Evolutionary conservation across 1,140 invertebrate genomes (phyloP).

Genomic region (Nylanderia fulva): DNA sequence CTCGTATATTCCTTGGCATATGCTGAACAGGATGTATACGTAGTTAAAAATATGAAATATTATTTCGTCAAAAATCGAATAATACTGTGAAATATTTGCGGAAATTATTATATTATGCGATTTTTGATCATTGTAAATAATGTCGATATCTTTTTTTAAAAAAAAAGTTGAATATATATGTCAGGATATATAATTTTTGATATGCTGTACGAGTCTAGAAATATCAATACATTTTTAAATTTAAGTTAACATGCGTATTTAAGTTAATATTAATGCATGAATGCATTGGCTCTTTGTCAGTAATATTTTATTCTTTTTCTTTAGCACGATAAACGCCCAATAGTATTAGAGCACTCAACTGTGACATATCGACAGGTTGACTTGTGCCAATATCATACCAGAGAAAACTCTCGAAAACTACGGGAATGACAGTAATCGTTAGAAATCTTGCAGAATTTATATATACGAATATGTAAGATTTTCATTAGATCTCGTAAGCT

Average conservation of each 20-base stretch:
- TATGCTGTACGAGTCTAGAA: neutral
- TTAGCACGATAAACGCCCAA: constrained; percentile 31
- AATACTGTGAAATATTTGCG: neutral
- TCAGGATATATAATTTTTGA: neutral
- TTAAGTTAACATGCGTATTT: too few species aligned
- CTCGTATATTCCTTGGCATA: too few species aligned
- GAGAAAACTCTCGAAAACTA: constrained; percentile 49
- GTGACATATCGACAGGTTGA: constrained; percentile 61
- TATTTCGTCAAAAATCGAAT: neutral
- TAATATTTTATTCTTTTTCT: constrained; percentile 59
- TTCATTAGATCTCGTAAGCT: neutral
- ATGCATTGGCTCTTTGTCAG: constrained; percentile 13
- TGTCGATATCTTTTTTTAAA: neutral
- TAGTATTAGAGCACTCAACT: constrained; percentile 54
- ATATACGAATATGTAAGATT: constrained; percentile 42
- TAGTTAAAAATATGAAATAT: constrained; percentile 18
- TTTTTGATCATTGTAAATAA: neutral
- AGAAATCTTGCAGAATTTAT: constrained; percentile 40
- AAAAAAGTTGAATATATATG: neutral
- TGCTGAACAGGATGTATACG: neutral
- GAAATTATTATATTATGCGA: neutral
- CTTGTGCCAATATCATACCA: constrained; percentile 53
- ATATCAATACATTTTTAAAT: neutral
- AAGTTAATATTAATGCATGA: neutral
- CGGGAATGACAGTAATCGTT: constrained; percentile 47